Evolutionary conservation across 2,113 vertebrate species (phyloP).

Genomic region (Zosterops lateralis): DNA sequence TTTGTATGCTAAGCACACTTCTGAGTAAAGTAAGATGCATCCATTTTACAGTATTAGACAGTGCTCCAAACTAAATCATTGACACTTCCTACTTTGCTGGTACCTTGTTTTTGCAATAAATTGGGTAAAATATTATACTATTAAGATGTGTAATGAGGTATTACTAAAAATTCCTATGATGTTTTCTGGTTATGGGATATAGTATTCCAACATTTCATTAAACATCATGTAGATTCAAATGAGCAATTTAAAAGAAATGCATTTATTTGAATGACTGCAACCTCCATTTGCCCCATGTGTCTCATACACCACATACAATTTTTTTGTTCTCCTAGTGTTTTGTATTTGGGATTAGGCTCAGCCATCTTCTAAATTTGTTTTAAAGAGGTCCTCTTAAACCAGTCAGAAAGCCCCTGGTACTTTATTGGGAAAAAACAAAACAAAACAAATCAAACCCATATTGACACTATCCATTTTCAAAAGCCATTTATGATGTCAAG

Average conservation of each 20-base stretch:
- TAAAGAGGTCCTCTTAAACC: neutral
- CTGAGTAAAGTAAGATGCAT: neutral
- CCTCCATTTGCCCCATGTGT: neutral
- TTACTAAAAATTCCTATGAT: neutral
- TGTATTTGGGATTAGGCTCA: neutral
- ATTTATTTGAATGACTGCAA: neutral
- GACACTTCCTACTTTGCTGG: neutral
- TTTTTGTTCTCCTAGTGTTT: neutral
- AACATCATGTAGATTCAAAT: neutral
- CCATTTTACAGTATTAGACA: neutral
- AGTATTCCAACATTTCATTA: neutral
- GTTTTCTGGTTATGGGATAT: neutral
- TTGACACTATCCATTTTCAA: neutral
- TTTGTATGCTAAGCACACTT: neutral
- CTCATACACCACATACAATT: neutral
- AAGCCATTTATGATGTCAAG: neutral
- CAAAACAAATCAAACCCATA: neutral
- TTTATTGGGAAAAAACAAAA: neutral
- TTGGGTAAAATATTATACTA: neutral
- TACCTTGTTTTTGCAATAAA: neutral
- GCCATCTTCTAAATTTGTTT: neutral
- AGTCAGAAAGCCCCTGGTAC: neutral
- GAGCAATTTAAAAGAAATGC: neutral
- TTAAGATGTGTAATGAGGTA: neutral
- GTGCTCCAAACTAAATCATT: neutral